These are phyloP conservation scores for Protobothrops flavoviridis DNA, from an alignment of 2,113 vertebrate genomes.

Conservation along the genomic window DNA sequence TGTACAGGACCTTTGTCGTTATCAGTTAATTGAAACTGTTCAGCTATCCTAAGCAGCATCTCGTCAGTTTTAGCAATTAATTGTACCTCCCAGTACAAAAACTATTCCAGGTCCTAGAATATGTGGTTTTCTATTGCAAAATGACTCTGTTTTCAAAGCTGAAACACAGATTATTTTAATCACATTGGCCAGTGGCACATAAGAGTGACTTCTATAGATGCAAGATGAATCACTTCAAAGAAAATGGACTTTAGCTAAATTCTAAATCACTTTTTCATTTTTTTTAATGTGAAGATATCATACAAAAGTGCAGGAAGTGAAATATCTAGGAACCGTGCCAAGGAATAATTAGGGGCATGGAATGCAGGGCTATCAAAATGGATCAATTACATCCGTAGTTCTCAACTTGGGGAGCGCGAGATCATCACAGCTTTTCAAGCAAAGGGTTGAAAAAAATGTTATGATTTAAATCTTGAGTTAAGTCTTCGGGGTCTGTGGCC, in stretches of 20 bases:
- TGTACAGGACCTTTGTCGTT: background rate
- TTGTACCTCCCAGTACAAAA: background rate
- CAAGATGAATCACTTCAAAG: background rate
- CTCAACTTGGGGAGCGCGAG: background rate
- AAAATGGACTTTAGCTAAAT: background rate
- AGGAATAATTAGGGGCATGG: background rate
- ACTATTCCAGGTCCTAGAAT: background rate
- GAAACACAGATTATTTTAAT: background rate
- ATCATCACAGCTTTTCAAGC: no score
- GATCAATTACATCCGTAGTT: background rate
- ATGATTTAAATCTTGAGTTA: no score
- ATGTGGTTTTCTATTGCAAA: background rate
- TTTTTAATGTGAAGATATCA: background rate
- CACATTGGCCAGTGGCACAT: background rate
- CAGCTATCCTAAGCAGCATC: background rate
- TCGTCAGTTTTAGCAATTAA: background rate
- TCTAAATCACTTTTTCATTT: background rate
- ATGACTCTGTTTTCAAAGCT: background rate
- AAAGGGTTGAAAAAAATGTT: background rate
- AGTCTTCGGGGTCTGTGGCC: no score
- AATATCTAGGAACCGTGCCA: background rate
- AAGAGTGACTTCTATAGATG: background rate
- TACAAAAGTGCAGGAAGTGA: background rate
- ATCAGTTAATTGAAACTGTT: background rate
- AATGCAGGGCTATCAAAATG: background rate